A percentile compares a stretch with the other conserved stretches of the same genome.
phyloP scores from a whole-genome alignment of 2,113 vertebrate species.

The Pluvialis apricaria region DNA sequence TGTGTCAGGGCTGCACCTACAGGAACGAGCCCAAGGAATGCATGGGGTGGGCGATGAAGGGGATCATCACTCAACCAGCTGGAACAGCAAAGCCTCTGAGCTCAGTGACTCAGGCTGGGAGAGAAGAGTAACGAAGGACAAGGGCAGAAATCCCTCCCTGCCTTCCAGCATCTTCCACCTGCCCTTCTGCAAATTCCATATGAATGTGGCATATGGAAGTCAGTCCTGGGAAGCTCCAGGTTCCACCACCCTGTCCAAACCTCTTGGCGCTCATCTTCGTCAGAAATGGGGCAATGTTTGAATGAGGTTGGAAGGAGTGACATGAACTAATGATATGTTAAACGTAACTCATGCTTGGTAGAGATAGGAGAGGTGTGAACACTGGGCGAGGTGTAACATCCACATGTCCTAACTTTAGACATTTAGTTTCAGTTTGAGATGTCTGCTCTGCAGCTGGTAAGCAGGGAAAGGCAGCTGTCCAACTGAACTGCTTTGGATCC shows the following conservation, averaged over 20 bases:
- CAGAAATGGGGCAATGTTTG: neutral
- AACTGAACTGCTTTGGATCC: neutral
- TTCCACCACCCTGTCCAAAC: neutral
- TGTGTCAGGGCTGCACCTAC: neutral
- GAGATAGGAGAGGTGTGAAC: neutral
- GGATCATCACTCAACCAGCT: neutral
- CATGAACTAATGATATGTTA: neutral
- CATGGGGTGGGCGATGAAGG: accelerated
- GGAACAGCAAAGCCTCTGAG: neutral
- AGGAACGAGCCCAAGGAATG: neutral
- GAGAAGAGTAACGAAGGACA: neutral
- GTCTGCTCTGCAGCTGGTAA: neutral
- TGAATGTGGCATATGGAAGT: neutral
- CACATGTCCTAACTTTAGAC: neutral
- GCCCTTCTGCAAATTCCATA: neutral
- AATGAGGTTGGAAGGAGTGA: neutral
- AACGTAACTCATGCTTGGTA: accelerated
- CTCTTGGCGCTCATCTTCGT: neutral
- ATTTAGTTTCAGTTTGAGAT: neutral
- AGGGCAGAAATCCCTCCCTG: neutral
- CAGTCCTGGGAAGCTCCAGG: neutral
- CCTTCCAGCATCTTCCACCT: neutral
- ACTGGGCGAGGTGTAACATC: neutral
- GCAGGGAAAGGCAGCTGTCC: neutral
- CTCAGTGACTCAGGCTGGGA: neutral